Base-by-base conservation (phyloP, 2,113 vertebrate genomes). In the Ictidomys tridecemlineatus region DNA sequence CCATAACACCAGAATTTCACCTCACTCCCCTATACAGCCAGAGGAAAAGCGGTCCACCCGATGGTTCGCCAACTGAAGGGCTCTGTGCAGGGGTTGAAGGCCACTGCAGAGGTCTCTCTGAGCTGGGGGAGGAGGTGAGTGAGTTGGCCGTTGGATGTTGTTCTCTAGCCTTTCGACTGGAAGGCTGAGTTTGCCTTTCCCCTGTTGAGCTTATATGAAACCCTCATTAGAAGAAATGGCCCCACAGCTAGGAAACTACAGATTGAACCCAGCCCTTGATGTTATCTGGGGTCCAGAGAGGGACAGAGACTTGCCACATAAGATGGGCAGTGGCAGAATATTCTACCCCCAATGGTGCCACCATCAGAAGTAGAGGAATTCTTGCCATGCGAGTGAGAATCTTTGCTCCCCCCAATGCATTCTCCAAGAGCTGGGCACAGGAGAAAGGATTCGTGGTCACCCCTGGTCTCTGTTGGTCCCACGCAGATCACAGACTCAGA, bases 271-370 rank as follows among this genome's bases (percentile, higher is more conserved):
- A 78, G 9, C 34, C 39, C 4, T 63, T 86, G 34, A 2, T 2
- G 7, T 48, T 51, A 18, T n/a, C 37, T 69, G 77, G 79, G 85
- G 73, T 48, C 74, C 69, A 86, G 73, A 17, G 67, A 56, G 30
- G 22, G 67, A 72, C 24, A 34, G 32, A 58, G 73, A 53, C 61
- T 58, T 73, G 72, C 73, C 85, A 26, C 3, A 10, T 24, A 4
- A 80, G 42, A 26, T 2, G 30, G 88, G 30, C 18, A 20, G 67
- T 22, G 78, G 34, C 48, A 79, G 37, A 39, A 18, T 9, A 39
- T 56, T 56, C 32, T 87, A 0, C 78, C 28, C 61, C n/a, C 34
- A 10, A 0, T 2, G 42, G 9, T 20, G 72, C 32, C 10, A 0
- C 22, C 16, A 34, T 53, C 48, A 9, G 89, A 34, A 61, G 22